phyloP scores from a whole-genome alignment of 2,888 invertebrate species.

The Prosapia bicincta region DNA sequence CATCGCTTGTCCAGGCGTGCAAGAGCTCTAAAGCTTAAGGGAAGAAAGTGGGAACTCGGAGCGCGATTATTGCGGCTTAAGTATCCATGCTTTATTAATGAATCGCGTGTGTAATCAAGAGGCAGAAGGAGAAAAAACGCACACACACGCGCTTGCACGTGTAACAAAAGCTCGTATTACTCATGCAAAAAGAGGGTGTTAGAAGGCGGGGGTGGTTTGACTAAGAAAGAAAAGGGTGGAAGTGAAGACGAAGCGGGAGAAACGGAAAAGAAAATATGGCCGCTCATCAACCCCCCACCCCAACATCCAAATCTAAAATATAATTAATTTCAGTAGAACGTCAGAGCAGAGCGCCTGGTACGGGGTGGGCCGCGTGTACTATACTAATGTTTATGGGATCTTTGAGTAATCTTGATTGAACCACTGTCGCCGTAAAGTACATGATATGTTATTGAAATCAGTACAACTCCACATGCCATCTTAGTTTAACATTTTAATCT shows the following conservation, averaged over 20 bases:
- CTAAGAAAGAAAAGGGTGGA: slow-evolving; percentile 19
- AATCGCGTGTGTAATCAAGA: background rate
- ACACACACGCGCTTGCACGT: slow-evolving; percentile 8
- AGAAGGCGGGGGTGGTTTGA: slow-evolving; percentile 1
- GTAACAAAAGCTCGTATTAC: slow-evolving; percentile 26
- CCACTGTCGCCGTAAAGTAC: background rate
- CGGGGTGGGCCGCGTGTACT: background rate
- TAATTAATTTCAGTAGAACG: slow-evolving; percentile 27
- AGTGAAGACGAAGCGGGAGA: slow-evolving; percentile 29
- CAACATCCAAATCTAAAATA: slow-evolving; percentile 26
- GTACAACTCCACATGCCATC: background rate
- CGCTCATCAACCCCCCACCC: slow-evolving; percentile 38
- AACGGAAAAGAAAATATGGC: slow-evolving; percentile 40
- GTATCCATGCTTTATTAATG: slow-evolving; percentile 6
- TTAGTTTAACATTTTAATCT: background rate
- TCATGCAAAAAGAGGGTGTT: slow-evolving; percentile 22
- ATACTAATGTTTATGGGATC: background rate
- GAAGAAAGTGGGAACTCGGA: too few relatives aligned
- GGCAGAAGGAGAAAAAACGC: background rate
- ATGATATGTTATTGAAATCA: background rate
- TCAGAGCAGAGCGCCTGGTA: slow-evolving; percentile 12
- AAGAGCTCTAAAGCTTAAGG: too few relatives aligned
- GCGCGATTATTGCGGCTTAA: background rate
- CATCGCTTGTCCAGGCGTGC: too few relatives aligned
- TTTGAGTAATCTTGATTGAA: background rate